Evolutionary conservation across 2,113 vertebrate species (phyloP), one percentile per base, ranked within the genome.

Genomic region (Grammatotria lemairii): DNA sequence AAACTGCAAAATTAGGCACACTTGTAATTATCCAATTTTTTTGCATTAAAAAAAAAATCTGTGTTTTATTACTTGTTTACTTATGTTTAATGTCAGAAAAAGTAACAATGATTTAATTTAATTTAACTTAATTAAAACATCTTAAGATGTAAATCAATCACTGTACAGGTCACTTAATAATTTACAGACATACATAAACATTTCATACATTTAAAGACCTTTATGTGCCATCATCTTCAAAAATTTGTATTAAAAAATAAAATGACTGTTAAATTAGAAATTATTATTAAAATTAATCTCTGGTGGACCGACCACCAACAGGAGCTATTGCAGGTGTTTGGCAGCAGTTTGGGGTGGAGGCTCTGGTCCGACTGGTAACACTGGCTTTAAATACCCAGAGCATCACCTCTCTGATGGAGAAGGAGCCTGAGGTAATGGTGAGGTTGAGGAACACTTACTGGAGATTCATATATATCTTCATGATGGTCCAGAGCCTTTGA

Each of bases 261-360:
- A 63, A 33, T 33, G 28, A 63, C 2, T 63, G 28, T 63, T 33
- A 63, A 63, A 63, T 63, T 63, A 63, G 57, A 60, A 60, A 60
- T 60, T 1, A 7, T 60, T 33, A 33, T 33, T 33, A 33, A 60
- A 60, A 60, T 60, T 4, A 33, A 63, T 63, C 58, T 63, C 58
- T 7, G 28, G 16, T 33, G 9, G 5, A 33, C 57, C 28, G 28
- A 33, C 3, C 1, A 0, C 28, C 1, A 10, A 33, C 58, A 63
- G 16, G 58, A 7, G 28, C 28, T 33, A 1, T 60, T 33, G 28
- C 57, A 60, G 57, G 28, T 60, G 57, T 60, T 60, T 0, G 3
- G 57, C 57, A 17, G 57, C 28, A 33, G 28, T 63, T 63, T 63
- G 16, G 28, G 16, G 28, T 63, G 58, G 28, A 63, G 28, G 28